Evolutionary conservation across 2,797 vertebrate genomes (phyloP).

Genomic region (Malurus leucopterus): DNA sequence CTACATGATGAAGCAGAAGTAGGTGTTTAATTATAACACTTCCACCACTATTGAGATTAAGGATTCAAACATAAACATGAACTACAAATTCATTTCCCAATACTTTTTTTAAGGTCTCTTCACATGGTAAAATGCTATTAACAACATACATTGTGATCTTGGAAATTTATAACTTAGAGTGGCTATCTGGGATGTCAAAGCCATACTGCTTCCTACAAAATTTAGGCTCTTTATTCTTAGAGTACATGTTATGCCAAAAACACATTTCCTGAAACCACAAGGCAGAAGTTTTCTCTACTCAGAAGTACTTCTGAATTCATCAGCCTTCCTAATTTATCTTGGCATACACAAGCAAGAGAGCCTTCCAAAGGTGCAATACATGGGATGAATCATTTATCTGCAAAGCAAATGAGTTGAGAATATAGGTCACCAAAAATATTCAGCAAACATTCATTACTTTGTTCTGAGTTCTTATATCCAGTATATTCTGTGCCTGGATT

Average conservation of each 20-base stretch:
- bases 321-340: background rate
- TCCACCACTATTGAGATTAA: background rate
- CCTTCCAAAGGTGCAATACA: background rate
- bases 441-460: background rate
- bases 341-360: background rate
- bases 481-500: background rate
- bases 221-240: background rate
- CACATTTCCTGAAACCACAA: background rate
- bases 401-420: constrained; percentile 14
- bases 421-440: background rate
- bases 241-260: background rate
- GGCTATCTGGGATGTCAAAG: background rate
- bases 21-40: background rate
- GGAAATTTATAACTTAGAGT: background rate
- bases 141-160: background rate
- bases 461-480: background rate
- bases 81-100: background rate
- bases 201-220: background rate
- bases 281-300: background rate
- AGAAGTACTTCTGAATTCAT: background rate
- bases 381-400: constrained; percentile 26
- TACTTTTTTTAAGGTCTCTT: background rate
- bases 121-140: background rate
- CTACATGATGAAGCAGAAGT: background rate
- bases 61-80: background rate